Conservation (phyloP, 2,888 invertebrate species). For the Rhyacophila evoluta region DNA sequence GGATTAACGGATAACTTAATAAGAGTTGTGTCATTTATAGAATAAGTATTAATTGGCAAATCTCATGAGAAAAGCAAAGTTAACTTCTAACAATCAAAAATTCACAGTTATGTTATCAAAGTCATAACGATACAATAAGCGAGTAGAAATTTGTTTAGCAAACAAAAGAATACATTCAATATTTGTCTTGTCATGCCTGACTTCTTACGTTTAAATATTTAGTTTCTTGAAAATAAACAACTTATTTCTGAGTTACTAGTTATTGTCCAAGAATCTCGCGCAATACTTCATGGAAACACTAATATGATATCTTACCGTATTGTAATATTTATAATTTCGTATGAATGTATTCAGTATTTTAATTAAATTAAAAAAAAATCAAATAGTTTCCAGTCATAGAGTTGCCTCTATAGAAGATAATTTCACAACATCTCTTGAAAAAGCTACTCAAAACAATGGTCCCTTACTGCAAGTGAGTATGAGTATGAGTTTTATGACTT, state of each 20-base stretch:
- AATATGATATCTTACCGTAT: background rate
- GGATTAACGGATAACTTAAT: background rate
- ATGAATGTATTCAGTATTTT: too few relatives aligned
- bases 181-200: conserved; percentile 37
- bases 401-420: too few relatives aligned
- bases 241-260: background rate
- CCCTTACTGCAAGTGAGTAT: too few relatives aligned
- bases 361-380: too few relatives aligned
- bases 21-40: background rate
- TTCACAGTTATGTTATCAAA: conserved; percentile 44
- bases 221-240: conserved; percentile 29
- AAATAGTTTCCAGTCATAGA: too few relatives aligned
- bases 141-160: conserved; percentile 39
- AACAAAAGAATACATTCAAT: conserved; percentile 40
- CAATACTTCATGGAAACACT: too few relatives aligned
- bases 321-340: too few relatives aligned
- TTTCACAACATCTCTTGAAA: too few relatives aligned
- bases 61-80: conserved; percentile 38
- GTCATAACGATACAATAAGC: conserved; percentile 34
- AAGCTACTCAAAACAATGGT: too few relatives aligned
- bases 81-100: conserved; percentile 25
- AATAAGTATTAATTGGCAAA: background rate
- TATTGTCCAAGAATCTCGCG: background rate
- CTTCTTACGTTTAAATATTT: conserved; percentile 37
- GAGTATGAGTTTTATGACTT: too few relatives aligned